These are phyloP conservation scores for Apis florea DNA, from an alignment of 1,140 invertebrate genomes.

Conservation along the genomic window DNA sequence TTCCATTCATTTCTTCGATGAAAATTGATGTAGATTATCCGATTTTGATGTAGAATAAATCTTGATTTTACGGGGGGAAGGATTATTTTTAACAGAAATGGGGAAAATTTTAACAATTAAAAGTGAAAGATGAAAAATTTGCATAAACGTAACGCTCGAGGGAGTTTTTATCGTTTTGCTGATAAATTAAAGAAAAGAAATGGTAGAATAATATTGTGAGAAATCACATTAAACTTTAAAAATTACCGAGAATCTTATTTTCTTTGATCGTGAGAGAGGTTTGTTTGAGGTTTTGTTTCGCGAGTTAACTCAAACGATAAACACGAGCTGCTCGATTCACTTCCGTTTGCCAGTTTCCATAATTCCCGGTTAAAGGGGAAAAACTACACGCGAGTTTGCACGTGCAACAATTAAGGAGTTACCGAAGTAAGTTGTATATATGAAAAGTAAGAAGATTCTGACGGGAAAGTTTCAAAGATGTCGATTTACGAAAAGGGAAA, in stretches of 20 bases:
- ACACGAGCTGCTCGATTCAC: too few species aligned
- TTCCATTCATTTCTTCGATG: too few species aligned
- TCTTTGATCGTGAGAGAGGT: background rate
- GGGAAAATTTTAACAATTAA: too few species aligned
- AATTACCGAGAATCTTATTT: constrained; percentile 2
- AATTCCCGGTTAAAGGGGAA: constrained; percentile 3
- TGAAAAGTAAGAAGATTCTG: background rate
- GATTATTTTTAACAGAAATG: too few species aligned
- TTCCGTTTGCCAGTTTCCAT: constrained; percentile 9
- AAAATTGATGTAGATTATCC: too few species aligned
- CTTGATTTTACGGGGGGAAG: too few species aligned
- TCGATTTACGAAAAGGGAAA: background rate
- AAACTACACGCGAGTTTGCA: background rate
- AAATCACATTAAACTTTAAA: background rate
- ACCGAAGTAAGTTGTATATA: background rate
- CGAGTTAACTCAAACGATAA: background rate
- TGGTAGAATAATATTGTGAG: too few species aligned
- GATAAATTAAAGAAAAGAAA: too few species aligned
- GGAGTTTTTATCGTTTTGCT: too few species aligned
- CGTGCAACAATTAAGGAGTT: constrained; percentile 1
- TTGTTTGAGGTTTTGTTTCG: background rate
- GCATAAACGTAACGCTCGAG: too few species aligned
- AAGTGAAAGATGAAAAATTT: too few species aligned
- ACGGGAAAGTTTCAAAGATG: background rate
- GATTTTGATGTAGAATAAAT: too few species aligned